Base-by-base conservation (phyloP, 2,888 invertebrate genomes). In the Amblyteles armatorius region DNA sequence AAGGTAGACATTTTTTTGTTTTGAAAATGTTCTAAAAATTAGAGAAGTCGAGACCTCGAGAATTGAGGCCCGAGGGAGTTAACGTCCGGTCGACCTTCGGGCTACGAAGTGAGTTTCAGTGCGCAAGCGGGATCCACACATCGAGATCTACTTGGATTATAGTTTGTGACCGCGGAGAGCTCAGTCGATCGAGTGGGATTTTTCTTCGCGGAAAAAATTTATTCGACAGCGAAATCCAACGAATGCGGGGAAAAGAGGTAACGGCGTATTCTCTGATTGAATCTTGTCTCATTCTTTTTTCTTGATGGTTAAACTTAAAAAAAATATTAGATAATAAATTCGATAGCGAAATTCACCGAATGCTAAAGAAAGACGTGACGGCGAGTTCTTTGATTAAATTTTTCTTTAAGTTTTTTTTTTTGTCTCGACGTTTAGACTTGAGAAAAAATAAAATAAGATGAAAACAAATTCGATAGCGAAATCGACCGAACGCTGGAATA, bases 1-100 rank as follows among this genome's bases (percentile, higher is more conserved):
- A 50, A 22, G 26, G 48, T 19, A n/a, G 52, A 36, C 6, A 3
- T 5, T 36, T 36, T 40, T 40, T 40, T 9, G 1, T 9, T 40
- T 9, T 7, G 7, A 9, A 36, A 0, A 36, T 33, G 33, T 33
- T 33, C 6, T 33, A 36, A 9, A 36, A 36, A 36, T 36, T 9
- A 1, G 36, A 4, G 36, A 36, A 67, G 16, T 57, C 26, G 22
- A 57, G 48, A 44, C 65, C 29, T 48, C 13, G 60, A n/a, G 36
- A 60, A 50, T 69, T 33, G 13, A 29, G 26, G 40, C 9, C n/a
- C 33, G 22, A 68, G 36, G 67, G 50, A 50, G 29, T 44, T 63
- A 19, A 79, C 50, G 60, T 65, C 48, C 36, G 36, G 26, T 63
- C 57, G 69, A 52, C 36, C 79, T 40, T 11, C 9, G 11, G 40